phyloP scores from a whole-genome alignment of 2,113 vertebrate genomes.

The Circaetus gallicus region DNA sequence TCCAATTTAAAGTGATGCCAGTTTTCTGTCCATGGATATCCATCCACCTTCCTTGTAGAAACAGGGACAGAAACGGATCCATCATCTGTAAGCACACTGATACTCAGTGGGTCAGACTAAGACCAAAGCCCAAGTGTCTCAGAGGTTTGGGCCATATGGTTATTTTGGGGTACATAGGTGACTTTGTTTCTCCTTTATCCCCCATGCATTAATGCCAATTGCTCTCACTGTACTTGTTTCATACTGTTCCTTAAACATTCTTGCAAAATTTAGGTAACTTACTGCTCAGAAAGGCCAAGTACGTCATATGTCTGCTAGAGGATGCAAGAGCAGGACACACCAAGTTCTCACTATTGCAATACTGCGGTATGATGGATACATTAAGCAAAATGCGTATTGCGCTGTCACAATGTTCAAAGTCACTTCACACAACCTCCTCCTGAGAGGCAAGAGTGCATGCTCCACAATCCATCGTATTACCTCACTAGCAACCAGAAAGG shows the following conservation, averaged over 20 bases:
- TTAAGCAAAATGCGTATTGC: fast-evolving
- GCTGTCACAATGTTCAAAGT: neutral
- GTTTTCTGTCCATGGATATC: neutral
- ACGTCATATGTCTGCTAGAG: neutral
- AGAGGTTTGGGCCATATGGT: neutral
- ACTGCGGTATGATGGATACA: fast-evolving
- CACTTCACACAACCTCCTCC: neutral
- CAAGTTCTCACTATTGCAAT: fast-evolving
- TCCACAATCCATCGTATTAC: neutral
- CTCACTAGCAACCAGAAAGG: neutral
- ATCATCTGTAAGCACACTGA: fast-evolving
- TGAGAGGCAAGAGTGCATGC: neutral
- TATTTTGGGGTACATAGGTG: neutral
- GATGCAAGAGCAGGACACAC: neutral
- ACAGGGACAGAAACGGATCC: neutral
- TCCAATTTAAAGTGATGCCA: neutral
- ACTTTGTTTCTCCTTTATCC: neutral
- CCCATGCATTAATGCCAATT: fast-evolving
- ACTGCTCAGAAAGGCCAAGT: neutral
- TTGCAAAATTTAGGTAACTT: neutral
- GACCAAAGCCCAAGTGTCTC: neutral
- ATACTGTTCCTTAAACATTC: neutral
- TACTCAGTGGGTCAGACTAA: neutral
- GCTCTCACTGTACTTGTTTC: neutral
- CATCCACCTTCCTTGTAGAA: neutral